Percentiles rank a stretch among this genome's conserved stretches.
Conservation (phyloP, 2,888 invertebrate species). For the Ceraclea dissimilis region DNA sequence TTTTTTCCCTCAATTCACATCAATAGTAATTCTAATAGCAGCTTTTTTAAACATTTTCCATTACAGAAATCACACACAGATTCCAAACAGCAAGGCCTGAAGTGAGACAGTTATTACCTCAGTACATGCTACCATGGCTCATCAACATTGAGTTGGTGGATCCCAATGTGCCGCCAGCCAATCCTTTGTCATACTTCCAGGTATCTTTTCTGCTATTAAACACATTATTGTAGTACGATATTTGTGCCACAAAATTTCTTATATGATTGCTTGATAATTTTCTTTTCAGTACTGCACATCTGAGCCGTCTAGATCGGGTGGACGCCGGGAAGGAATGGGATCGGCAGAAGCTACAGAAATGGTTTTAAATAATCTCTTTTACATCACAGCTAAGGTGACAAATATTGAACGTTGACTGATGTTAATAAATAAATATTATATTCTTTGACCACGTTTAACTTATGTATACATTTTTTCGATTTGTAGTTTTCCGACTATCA, state of each 20-base stretch:
- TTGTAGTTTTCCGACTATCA: constrained; percentile 89
- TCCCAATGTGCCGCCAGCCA: constrained; percentile 88
- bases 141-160: constrained; percentile 98
- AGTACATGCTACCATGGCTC: constrained; percentile 93
- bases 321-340: constrained; percentile 89
- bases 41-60: neutral
- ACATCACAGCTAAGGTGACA: constrained; percentile 88
- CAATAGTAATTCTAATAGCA: neutral
- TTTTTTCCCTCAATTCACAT: neutral
- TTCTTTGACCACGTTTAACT: neutral
- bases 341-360: constrained; percentile 99
- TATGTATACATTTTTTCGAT: neutral
- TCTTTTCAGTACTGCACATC: constrained; percentile 50
- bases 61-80: constrained; percentile 89
- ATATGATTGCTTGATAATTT: neutral
- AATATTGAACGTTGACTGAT: neutral
- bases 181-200: constrained; percentile 78
- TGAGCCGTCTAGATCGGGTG: constrained; percentile 56
- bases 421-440: neutral
- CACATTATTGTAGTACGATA: too few species aligned
- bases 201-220: too few species aligned
- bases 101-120: constrained; percentile 82
- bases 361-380: constrained; percentile 97
- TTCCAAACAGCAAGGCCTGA: constrained; percentile 94
- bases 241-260: too few species aligned